Evolutionary conservation across 2,888 invertebrate species (phyloP).

Genomic region (Hydrotaea diabolus): DNA sequence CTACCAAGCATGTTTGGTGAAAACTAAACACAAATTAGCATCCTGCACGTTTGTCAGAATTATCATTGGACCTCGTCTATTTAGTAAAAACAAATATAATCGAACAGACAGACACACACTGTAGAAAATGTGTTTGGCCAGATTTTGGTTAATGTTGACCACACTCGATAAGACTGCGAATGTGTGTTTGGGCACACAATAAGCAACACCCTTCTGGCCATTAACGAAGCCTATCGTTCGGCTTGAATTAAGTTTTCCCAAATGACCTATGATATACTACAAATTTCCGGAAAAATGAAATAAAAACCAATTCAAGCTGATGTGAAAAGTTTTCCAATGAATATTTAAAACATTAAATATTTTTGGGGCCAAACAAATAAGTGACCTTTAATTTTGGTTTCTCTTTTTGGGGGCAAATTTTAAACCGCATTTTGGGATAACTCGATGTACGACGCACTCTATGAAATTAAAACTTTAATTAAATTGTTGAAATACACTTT

Average conservation of each 20-base stretch:
- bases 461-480: conserved; percentile 34
- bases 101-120: too few relatives aligned
- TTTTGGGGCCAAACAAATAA: background rate
- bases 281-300: background rate
- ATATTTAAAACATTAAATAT: conserved; percentile 26
- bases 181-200: background rate
- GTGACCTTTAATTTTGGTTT: conserved; percentile 23
- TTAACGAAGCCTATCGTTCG: background rate
- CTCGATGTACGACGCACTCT: background rate
- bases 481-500: conserved; percentile 6
- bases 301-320: conserved; percentile 1
- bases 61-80: too few relatives aligned
- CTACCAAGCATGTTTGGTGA: too few relatives aligned
- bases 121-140: background rate
- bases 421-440: background rate
- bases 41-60: too few relatives aligned
- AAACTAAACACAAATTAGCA: too few relatives aligned
- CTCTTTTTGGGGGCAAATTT: background rate
- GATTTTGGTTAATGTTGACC: conserved; percentile 1
- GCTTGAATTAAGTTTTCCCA: background rate
- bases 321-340: conserved; percentile 37
- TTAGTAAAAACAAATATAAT: background rate
- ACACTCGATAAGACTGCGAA: background rate
- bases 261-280: background rate
- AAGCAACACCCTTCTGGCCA: background rate